Conservation (phyloP, 2,888 invertebrate species). For the Eucera pruinosa region DNA sequence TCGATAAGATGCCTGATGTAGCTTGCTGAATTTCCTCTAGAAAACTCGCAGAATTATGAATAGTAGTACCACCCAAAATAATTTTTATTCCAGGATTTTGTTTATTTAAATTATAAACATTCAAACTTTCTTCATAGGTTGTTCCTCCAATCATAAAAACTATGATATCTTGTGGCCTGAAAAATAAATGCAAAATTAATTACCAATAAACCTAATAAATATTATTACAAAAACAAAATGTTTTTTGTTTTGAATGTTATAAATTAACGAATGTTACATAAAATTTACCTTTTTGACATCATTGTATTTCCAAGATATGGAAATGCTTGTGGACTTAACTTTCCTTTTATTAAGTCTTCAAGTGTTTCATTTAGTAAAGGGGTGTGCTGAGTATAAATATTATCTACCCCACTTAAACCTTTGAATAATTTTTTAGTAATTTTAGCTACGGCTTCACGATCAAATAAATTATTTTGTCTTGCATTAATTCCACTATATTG, state of each 20-base stretch:
- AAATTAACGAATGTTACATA: slow-evolving; percentile 20
- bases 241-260: slow-evolving; percentile 75
- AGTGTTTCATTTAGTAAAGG: slow-evolving; percentile 95
- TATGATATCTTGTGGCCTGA: slow-evolving; percentile 95
- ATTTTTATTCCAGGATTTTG: slow-evolving; percentile 91
- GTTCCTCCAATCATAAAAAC: slow-evolving; percentile 98
- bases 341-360: slow-evolving; percentile 95
- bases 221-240: slow-evolving; percentile 68
- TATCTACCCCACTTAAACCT: slow-evolving; percentile 98
- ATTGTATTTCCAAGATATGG: slow-evolving; percentile 90
- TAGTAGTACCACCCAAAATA: slow-evolving; percentile 95
- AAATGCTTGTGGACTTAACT: slow-evolving; percentile 93
- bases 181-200: too few relatives aligned
- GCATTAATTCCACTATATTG: slow-evolving; percentile 95
- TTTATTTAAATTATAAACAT: slow-evolving; percentile 92
- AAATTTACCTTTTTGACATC: slow-evolving; percentile 85
- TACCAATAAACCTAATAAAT: too few relatives aligned
- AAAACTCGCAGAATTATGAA: slow-evolving; percentile 95
- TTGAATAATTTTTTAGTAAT: slow-evolving; percentile 96
- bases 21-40: slow-evolving; percentile 90
- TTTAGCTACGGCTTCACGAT: slow-evolving; percentile 92
- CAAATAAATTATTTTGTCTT: slow-evolving; percentile 93
- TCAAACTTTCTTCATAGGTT: slow-evolving; percentile 97
- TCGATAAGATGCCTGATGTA: slow-evolving; percentile 88
- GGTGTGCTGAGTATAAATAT: slow-evolving; percentile 99